These are phyloP conservation scores for Apotomis turbidana DNA, from an alignment of 2,888 invertebrate genomes.

Conservation along the genomic window DNA sequence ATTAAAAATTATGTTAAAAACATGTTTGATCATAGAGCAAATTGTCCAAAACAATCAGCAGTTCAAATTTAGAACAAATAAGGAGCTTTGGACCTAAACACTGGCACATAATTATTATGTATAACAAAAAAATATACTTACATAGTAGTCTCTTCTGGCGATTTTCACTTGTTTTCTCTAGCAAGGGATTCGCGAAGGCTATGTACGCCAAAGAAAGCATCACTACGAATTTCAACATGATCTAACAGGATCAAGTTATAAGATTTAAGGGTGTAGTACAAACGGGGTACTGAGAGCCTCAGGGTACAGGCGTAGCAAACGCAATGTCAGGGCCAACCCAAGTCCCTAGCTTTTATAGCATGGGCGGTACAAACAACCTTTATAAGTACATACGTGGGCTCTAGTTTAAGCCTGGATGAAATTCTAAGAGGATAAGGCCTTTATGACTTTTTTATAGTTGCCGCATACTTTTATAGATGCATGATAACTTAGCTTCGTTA, in stretches of 20 bases:
- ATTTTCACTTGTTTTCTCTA: slow-evolving; percentile 18
- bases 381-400: slow-evolving; percentile 69
- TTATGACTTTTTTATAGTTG: slow-evolving; percentile 28
- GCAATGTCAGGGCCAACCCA: slow-evolving; percentile 79
- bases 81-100: too few relatives aligned
- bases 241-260: slow-evolving; percentile 26
- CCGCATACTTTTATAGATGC: slow-evolving; percentile 22
- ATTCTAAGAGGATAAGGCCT: slow-evolving; percentile 72
- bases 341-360: slow-evolving; percentile 77
- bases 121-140: slow-evolving; percentile 53
- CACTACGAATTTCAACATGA: slow-evolving; percentile 60
- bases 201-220: slow-evolving; percentile 53
- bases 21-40: too few relatives aligned
- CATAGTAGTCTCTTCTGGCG: slow-evolving; percentile 68
- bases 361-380: slow-evolving; percentile 68
- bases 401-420: slow-evolving; percentile 73
- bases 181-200: slow-evolving; percentile 36
- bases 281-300: slow-evolving; percentile 51
- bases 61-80: too few relatives aligned
- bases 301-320: slow-evolving; percentile 52
- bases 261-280: background rate
- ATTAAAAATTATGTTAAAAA: too few relatives aligned
- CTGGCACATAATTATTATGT: background rate
- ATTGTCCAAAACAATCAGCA: too few relatives aligned
- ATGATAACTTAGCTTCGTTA: slow-evolving; percentile 17